Percentiles rank a stretch among this genome's conserved stretches.
Conservation (phyloP, 1,140 invertebrate genomes). For the Antheraea mylitta region DNA sequence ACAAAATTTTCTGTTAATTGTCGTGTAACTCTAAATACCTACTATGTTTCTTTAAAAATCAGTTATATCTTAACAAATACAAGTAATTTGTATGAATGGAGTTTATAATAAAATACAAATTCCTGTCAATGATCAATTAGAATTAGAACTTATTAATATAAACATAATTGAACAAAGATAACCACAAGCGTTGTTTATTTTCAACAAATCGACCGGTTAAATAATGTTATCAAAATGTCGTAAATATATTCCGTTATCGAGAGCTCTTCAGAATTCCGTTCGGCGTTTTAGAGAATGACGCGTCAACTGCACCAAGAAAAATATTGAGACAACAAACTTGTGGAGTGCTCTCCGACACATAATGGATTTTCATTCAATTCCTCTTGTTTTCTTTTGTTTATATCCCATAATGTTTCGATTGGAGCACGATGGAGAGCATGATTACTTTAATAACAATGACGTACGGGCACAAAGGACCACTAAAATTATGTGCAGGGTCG, state of each 20-base stretch:
- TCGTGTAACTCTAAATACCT: too few species aligned
- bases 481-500: conserved; percentile 68
- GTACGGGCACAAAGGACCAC: conserved; percentile 63
- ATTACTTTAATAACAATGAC: conserved; percentile 77
- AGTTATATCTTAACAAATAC: too few species aligned
- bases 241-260: conserved; percentile 75
- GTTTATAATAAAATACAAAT: background rate
- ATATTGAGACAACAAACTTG: conserved; percentile 72
- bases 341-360: conserved; percentile 69
- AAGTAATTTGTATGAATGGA: background rate
- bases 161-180: conserved; percentile 18
- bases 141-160: background rate
- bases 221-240: conserved; percentile 72
- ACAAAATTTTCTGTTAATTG: too few species aligned
- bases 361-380: conserved; percentile 76
- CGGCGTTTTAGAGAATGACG: conserved; percentile 72
- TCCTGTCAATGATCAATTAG: background rate
- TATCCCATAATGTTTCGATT: conserved; percentile 76
- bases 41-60: too few species aligned
- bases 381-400: conserved; percentile 75
- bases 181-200: conserved; percentile 41
- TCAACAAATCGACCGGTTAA: conserved; percentile 60
- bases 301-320: conserved; percentile 73
- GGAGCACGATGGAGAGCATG: conserved; percentile 69
- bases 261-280: conserved; percentile 68